Evolutionary conservation across 2,888 invertebrate species (phyloP).

Genomic region (Netelia fuscicornis): DNA sequence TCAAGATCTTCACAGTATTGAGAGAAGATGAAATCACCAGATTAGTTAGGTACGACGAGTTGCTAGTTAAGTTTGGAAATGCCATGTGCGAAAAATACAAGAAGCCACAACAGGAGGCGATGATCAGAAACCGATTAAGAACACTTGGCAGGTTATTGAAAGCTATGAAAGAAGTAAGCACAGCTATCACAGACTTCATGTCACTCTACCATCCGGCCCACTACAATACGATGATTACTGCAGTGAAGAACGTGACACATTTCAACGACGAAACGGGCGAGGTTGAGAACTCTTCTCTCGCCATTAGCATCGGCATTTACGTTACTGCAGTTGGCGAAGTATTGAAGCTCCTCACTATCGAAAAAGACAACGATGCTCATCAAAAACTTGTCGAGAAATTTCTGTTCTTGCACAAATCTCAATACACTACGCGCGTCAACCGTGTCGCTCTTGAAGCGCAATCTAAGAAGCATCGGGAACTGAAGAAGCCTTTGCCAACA

Average conservation of each 20-base stretch:
- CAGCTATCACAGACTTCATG: slow-evolving; percentile 48
- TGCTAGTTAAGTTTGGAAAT: slow-evolving; percentile 67
- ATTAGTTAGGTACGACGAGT: slow-evolving; percentile 67
- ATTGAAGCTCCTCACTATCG: slow-evolving; percentile 12
- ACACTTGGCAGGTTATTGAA: slow-evolving; percentile 56
- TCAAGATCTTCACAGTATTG: slow-evolving; percentile 59
- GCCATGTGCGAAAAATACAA: slow-evolving; percentile 68
- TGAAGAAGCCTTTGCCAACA: slow-evolving; percentile 41
- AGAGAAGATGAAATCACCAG: slow-evolving; percentile 64
- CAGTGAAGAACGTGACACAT: slow-evolving; percentile 36
- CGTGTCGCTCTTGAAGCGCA: slow-evolving; percentile 45
- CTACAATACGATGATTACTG: slow-evolving; percentile 57
- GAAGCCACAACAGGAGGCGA: slow-evolving; percentile 60
- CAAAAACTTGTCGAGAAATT: slow-evolving; percentile 46
- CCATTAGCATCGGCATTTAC: slow-evolving; percentile 34
- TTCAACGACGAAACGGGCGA: slow-evolving; percentile 24
- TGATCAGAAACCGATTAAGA: slow-evolving; percentile 65
- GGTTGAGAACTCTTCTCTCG: slow-evolving; percentile 23
- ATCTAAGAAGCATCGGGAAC: slow-evolving; percentile 40
- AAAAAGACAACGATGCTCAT: slow-evolving; percentile 25
- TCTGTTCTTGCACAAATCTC: slow-evolving; percentile 38
- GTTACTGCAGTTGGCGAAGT: slow-evolving; percentile 15
- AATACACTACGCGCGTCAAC: slow-evolving; percentile 30
- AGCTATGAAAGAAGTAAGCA: slow-evolving; percentile 49
- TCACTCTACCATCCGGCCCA: slow-evolving; percentile 56